Evolutionary conservation across 2,888 invertebrate genomes (phyloP).

Genomic region (Poecilobothrus nobilitatus): DNA sequence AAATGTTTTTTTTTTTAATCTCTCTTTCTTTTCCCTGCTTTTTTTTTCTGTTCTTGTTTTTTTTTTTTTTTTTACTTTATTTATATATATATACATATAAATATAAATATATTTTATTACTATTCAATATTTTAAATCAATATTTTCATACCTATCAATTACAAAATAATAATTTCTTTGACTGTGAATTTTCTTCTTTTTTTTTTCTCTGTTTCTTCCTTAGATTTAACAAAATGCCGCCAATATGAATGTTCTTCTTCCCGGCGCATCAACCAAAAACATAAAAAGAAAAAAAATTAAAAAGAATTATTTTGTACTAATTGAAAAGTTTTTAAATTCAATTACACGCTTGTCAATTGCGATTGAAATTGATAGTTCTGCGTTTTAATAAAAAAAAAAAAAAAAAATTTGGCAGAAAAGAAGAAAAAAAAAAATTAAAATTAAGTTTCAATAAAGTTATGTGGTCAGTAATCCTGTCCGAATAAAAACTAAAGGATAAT

Average conservation of each 20-base stretch:
- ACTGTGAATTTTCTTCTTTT: not conserved
- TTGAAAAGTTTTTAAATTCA: conserved; percentile 6
- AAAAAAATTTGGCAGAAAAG: not conserved
- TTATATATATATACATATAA: no score
- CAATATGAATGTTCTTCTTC: not conserved
- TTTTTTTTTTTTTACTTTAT: no score
- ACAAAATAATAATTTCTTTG: not conserved
- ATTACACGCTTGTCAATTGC: conserved; percentile 1
- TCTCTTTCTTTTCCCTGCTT: not conserved
- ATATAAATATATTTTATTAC: not conserved
- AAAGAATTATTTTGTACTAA: not conserved
- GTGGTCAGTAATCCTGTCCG: no score
- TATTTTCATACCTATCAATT: not conserved
- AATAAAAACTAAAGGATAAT: no score
- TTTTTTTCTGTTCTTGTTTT: not conserved
- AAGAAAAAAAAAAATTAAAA: no score
- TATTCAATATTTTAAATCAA: not conserved
- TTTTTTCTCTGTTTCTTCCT: not conserved
- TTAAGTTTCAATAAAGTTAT: no score
- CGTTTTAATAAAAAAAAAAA: not conserved
- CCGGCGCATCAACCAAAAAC: not conserved
- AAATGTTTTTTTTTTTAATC: not conserved
- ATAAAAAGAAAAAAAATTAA: not conserved
- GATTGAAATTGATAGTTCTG: conserved; percentile 1
- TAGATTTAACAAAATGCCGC: not conserved